Percentiles rank a stretch among this genome's conserved stretches.
phyloP scores from a whole-genome alignment of 2,888 invertebrate genomes.

The Leptothorax acervorum region DNA sequence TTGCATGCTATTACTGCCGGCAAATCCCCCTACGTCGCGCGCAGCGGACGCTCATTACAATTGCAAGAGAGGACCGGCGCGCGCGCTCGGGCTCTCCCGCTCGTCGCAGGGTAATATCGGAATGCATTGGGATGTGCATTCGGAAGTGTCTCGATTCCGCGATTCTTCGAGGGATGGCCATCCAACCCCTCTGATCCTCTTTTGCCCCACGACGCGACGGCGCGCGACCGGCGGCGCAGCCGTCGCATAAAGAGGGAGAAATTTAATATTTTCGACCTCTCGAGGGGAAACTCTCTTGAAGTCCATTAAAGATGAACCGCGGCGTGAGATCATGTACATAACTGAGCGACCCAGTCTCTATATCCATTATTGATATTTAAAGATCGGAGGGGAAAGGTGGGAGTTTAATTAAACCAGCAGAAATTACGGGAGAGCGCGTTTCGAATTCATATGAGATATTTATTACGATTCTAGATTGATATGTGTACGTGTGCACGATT shows the following conservation, averaged over 20 bases:
- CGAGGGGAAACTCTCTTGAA: slow-evolving; percentile 1
- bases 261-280: slow-evolving; percentile 45
- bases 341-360: neutral
- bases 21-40: slow-evolving; percentile 45
- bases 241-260: slow-evolving; percentile 25
- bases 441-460: neutral
- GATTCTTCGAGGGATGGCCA: slow-evolving; percentile 10
- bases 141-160: slow-evolving; percentile 50
- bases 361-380: slow-evolving; percentile 18
- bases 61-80: slow-evolving; percentile 39
- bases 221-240: neutral
- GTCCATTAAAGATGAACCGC: slow-evolving; percentile 36
- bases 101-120: slow-evolving; percentile 47
- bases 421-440: neutral
- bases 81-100: neutral
- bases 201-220: neutral
- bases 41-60: slow-evolving; percentile 57
- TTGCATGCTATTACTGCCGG: slow-evolving; percentile 65
- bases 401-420: slow-evolving; percentile 8
- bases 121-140: slow-evolving; percentile 53
- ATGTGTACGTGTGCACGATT: neutral
- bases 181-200: slow-evolving; percentile 9
- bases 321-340: neutral
- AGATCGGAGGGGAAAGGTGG: neutral
- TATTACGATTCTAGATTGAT: neutral